Evolutionary conservation across 1,140 invertebrate species (phyloP).

Genomic region (Asobara japonica): DNA sequence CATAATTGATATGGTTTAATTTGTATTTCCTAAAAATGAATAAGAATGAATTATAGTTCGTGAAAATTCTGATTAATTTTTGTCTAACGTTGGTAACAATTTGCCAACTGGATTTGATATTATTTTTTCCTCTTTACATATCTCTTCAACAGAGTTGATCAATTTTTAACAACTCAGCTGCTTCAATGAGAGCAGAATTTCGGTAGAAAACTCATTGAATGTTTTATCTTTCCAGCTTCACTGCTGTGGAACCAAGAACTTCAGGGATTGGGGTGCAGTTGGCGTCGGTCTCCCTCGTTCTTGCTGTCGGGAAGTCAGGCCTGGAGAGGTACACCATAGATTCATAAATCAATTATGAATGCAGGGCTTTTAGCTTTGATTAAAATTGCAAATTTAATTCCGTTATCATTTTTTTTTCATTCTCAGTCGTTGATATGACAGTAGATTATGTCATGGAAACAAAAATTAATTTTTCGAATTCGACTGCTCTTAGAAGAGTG

Average conservation of each 20-base stretch:
- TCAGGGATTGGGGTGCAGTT: constrained; percentile 75
- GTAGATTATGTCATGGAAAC: too few relatives aligned
- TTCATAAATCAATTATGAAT: constrained; percentile 15
- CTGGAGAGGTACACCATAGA: constrained; percentile 66
- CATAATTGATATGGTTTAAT: too few relatives aligned
- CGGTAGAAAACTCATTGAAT: not conserved
- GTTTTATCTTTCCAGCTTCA: constrained; percentile 71
- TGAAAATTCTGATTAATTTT: too few relatives aligned
- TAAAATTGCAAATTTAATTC: not conserved
- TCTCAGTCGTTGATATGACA: too few relatives aligned
- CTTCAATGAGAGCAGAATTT: not conserved
- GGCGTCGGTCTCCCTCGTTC: constrained; percentile 76
- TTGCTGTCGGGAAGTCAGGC: constrained; percentile 78
- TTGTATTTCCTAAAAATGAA: too few relatives aligned
- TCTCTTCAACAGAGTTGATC: not conserved
- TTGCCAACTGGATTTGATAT: too few relatives aligned
- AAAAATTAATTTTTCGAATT: too few relatives aligned
- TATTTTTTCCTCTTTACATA: too few relatives aligned
- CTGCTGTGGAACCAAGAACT: constrained; percentile 83
- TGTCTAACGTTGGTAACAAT: too few relatives aligned
- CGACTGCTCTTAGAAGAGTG: too few relatives aligned
- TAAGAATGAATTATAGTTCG: too few relatives aligned
- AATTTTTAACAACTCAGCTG: not conserved
- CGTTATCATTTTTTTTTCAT: too few relatives aligned
- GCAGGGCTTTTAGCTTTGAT: not conserved